Base-by-base conservation (phyloP, 2,113 vertebrate genomes). In the Pelecanus crispus region DNA sequence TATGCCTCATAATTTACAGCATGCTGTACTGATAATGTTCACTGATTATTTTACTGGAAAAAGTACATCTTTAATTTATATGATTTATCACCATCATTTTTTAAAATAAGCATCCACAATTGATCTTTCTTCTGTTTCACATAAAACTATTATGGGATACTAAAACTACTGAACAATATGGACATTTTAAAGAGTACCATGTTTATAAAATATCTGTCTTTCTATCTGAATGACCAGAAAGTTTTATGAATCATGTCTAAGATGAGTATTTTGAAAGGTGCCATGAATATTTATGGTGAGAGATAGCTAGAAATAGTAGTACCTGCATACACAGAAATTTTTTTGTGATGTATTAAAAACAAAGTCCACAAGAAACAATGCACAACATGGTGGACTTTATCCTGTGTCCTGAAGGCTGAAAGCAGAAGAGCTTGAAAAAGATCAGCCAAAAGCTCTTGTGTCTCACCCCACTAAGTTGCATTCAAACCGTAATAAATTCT, bases 11-110 rank as follows among this genome's bases (percentile, higher is more conserved):
- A 49, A 88, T 86, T 90, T 93, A 74, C 20, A 83, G 21, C 1
- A 5, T 40, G 28, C 12, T 73, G 11, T 62, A n/a, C 32, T 78
- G 29, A 53, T 92, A 70, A 62, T 73, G 2, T 70, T 93, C 50
- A 50, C 62, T 90, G 79, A 53, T 88, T 92, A 42, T 90, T 94
- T 96, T 59, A 90, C 53, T 90, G 81, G 66, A 32, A 86, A 88
- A 94, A 70, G 6, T 31, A 77, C 7, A 49, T 58, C 15, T 82
- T 68, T 91, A 67, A 79, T 87, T 87, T 65, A 50, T 63, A 40
- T 68, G 28, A 94, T 85, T 85, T 73, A 77, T 75, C 34, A 49
- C 20, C 2, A 25, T 53, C 18, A 11, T 65, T 80, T 94, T 82
- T 65, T 3, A 7, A 77, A 90, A 82, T 36, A 80, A 42, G 31